Evolutionary conservation across 2,888 invertebrate species (phyloP), one percentile per base, ranked within the genome.

Genomic region (Spodoptera picta): DNA sequence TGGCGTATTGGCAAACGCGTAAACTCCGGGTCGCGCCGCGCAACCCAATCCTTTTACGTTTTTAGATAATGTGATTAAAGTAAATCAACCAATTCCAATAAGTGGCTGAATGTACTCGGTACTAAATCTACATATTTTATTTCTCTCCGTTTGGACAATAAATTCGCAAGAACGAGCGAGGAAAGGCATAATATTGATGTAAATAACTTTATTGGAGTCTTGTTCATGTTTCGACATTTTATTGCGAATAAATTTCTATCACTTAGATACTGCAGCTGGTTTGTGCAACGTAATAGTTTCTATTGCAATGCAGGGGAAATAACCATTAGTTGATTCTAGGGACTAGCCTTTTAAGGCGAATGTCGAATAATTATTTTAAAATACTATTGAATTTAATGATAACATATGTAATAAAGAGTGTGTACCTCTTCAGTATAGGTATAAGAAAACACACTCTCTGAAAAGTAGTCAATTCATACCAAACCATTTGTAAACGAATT

Each of bases 51-150:
- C 90, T 89, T 91, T 89, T 85, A 87, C 88, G 86, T 81, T 83
- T 79, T 80, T 80, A 80, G 83, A 83, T 88, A 89, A 87, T 86
- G 86, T 88, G 90, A 91, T 92, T 92, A 89, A 90, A 92, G 90
- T 90, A 92, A 93, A 92, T 92, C 90, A 90, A 88, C 89, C 91
- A 93, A 93, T 93, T 92, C 90, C 92, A 93, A 92, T 93, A 92
- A 93, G 93, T 92, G 92, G 91, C 88, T 79, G 82, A 31, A 48
- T 56, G 52, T 66, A 66, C 43, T 80, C 83, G 80, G 85, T 78
- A 78, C 72, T 84, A 89, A 90, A 92, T 92, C 90, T 92, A 90
- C 92, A 92, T 91, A 89, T 91, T 92, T 92, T 92, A 91, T 90
- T 90, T 85, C 82, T 78, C 67, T 67, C 56, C 45, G 49, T 52